Evolutionary conservation across 2,113 vertebrate genomes (phyloP), one percentile per base, ranked within the genome.

Genomic region (Hippocampus mohnikei): DNA sequence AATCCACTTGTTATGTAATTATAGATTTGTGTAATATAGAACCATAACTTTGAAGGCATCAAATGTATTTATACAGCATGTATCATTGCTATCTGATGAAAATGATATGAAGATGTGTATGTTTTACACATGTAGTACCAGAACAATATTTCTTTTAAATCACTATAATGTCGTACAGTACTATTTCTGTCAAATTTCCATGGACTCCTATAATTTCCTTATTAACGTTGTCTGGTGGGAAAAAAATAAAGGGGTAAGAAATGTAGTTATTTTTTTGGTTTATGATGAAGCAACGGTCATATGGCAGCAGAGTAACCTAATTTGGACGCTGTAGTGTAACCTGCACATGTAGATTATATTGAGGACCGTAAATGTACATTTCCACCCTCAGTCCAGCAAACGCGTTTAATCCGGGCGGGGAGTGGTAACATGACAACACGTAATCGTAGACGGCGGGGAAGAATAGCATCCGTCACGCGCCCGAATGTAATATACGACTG

Each of bases 1-100:
- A 71, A 65, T 67, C n/a, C 29, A 7, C 55, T 44, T 46, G 50
- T 65, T 27, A 40, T 8, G 67, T 52, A 58, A 44, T 69, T 60
- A 2, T 37, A 64, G 55, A 65, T 42, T 37, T 44, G 3, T 53
- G 1, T 53, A 56, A 52, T n/a, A 27, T n/a, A 12, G 23, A 27
- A 16, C 13, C 20, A 5, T 23, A 44, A 23, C 41, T 46, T 65
- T 44, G n/a, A 23, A 15, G n/a, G 62, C 21, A 63, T 21, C 60
- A 40, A 10, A 62, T 40, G 5, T 29, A 37, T 62, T 20, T 37
- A 20, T n/a, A 63, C 18, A 21, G 21, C 21, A 61, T 20, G n/a
- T 40, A 5, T 25, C 55, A 58, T 58, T 53, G 52, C 9, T 53
- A 2, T 53, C n/a, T 58, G 55, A 27, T 27, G 23, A 58, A 56